Conservation (phyloP, 2,888 invertebrate genomes). For the Scaptodrosophila latifasciaeformis region DNA sequence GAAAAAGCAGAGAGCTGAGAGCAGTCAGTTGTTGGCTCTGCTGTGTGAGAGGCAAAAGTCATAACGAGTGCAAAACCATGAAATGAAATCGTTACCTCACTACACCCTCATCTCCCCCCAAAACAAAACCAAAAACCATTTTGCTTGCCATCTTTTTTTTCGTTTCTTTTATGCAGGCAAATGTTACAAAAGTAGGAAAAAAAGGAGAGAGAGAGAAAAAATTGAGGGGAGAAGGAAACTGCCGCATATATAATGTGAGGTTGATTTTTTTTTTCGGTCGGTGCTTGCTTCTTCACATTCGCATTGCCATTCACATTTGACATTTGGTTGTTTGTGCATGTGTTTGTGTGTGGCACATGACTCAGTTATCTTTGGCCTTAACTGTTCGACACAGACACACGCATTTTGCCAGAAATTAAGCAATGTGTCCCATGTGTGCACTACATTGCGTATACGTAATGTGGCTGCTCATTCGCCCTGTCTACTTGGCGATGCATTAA, state of each 20-base stretch:
- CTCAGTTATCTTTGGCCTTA: slow-evolving; percentile 20
- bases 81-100: slow-evolving; percentile 65
- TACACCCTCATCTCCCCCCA: slow-evolving; percentile 2
- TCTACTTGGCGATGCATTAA: slow-evolving; percentile 53
- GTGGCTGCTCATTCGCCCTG: slow-evolving; percentile 45
- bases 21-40: background rate
- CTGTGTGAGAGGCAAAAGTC: slow-evolving; percentile 46
- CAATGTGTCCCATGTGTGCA: slow-evolving; percentile 61
- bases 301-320: slow-evolving; percentile 47
- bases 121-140: no score
- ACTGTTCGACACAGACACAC: slow-evolving; percentile 11
- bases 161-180: slow-evolving; percentile 27
- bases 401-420: slow-evolving; percentile 54
- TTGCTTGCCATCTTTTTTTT: slow-evolving; percentile 8
- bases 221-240: slow-evolving; percentile 11
- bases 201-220: background rate
- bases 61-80: slow-evolving; percentile 70
- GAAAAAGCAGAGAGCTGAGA: slow-evolving; percentile 1
- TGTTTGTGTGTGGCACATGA: slow-evolving; percentile 47
- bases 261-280: slow-evolving; percentile 14
- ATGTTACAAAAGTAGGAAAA: slow-evolving; percentile 30
- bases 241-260: slow-evolving; percentile 27
- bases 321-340: slow-evolving; percentile 39
- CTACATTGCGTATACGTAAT: slow-evolving; percentile 63
- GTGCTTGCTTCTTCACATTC: slow-evolving; percentile 1